Base-by-base conservation (phyloP, 2,113 vertebrate species). In the Otolemur garnettii region DNA sequence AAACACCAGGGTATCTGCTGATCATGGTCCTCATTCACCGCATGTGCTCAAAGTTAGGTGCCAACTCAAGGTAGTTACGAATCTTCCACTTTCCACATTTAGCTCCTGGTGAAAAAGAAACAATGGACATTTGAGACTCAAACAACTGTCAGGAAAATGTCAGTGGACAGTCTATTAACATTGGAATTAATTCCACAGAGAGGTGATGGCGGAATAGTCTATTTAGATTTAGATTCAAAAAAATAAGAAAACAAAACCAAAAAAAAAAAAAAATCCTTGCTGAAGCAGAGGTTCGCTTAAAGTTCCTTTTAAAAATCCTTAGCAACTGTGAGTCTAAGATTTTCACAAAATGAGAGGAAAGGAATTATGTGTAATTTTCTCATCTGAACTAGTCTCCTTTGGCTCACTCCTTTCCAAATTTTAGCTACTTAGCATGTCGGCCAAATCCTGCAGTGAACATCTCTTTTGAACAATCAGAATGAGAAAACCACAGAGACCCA, bases 351-450 rank as follows among this genome's bases (percentile, higher is more conserved):
- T 35, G 24, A 93, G 86, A 96, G 83, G 66, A 93, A 96, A 93
- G 81, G 80, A 87, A 91, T 87, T 77, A 62, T 35, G 24, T 87
- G 28, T 90, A 80, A 87, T 96, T 95, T 97, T 93, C 75, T 96
- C 71, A 90, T 90, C 69, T 84, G 42, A 80, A 26, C 78, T 22
- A 30, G n/a, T 77, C 57, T 87, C 62, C 66, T 87, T 89, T 42
- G 55, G 60, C n/a, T 83, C 5, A 50, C 6, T 68, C 53, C 79
- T 92, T 95, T 89, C 79, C 59, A 85, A 89, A 94, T 84, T 66
- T 53, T 21, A 9, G 69, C 75, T 38, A 22, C 64, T 80, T 91
- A 50, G 45, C 60, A 22, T 81, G 53, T 83, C 2, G 33, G 79
- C 79, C 71, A 68, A 26, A 77, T 50, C 66, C 60, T 66, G 4